These are phyloP conservation scores for Euwallacea similis DNA, from an alignment of 1,140 invertebrate species.

Conservation along the genomic window DNA sequence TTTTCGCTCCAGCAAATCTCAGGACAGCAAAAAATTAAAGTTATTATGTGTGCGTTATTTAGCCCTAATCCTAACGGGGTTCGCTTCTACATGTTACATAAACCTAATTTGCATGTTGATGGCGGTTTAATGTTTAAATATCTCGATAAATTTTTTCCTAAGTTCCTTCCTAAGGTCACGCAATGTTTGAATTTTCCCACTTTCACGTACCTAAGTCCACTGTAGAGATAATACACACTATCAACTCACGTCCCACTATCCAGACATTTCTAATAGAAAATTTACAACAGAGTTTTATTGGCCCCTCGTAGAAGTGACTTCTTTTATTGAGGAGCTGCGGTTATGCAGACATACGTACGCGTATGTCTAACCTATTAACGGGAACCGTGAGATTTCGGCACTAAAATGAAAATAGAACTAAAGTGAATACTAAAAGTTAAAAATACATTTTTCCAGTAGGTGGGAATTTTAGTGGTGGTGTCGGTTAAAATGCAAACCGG, in stretches of 20 bases:
- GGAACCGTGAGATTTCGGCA: slow-evolving; percentile 14
- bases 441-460: slow-evolving; percentile 25
- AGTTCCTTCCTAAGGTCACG: background rate
- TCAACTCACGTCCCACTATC: no score
- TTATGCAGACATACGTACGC: background rate
- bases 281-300: no score
- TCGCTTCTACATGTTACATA: background rate
- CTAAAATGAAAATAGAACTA: slow-evolving; percentile 29
- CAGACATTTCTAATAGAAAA: no score
- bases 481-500: slow-evolving; percentile 8
- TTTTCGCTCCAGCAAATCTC: no score
- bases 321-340: slow-evolving; percentile 14
- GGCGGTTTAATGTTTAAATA: slow-evolving; percentile 22
- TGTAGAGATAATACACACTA: no score
- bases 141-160: slow-evolving; percentile 10
- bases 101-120: slow-evolving; percentile 20
- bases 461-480: slow-evolving; percentile 23
- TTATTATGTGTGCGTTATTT: no score
- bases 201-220: no score
- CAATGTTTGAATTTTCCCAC: no score
- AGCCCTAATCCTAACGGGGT: no score
- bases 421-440: slow-evolving; percentile 29
- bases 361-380: slow-evolving; percentile 27
- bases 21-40: no score
- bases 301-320: background rate